Percentiles rank a stretch among this genome's conserved stretches.
phyloP scores from a whole-genome alignment of 1,140 invertebrate species.

The Drosophila novamexicana region DNA sequence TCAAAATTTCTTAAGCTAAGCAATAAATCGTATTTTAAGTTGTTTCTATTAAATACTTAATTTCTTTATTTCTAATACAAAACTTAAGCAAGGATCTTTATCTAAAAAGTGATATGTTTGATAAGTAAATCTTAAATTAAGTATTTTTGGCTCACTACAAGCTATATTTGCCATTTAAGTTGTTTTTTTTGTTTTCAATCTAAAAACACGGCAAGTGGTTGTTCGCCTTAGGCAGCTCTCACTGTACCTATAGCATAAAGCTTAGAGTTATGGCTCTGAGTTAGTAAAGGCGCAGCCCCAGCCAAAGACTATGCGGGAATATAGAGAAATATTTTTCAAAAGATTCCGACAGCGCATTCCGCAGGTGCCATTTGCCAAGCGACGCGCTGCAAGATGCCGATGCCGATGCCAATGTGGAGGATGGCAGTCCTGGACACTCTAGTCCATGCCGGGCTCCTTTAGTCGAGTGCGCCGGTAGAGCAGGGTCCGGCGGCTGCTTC shows the following conservation, averaged over 20 bases:
- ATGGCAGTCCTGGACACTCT: slow-evolving; percentile 2
- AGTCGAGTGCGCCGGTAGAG: slow-evolving; percentile 1
- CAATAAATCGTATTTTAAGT: too few species aligned
- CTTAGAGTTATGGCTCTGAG: slow-evolving; percentile 62
- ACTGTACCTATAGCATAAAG: not conserved
- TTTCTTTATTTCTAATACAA: too few species aligned
- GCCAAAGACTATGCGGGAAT: slow-evolving; percentile 16
- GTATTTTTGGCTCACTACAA: too few species aligned
- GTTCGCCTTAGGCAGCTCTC: not conserved
- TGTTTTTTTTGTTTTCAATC: too few species aligned
- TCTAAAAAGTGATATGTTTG: too few species aligned
- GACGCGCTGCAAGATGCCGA: slow-evolving; percentile 28
- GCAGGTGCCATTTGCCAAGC: slow-evolving; percentile 67
- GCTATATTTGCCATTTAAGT: too few species aligned
- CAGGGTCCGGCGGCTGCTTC: slow-evolving; percentile 52
- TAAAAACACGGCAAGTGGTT: not conserved
- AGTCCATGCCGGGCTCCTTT: not conserved
- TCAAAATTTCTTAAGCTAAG: too few species aligned
- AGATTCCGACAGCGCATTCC: slow-evolving; percentile 77
- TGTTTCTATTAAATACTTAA: too few species aligned
- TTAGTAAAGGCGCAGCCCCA: not conserved
- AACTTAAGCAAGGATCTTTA: too few species aligned
- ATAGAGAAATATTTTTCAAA: slow-evolving; percentile 77
- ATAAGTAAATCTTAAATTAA: too few species aligned
- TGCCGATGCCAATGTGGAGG: slow-evolving; percentile 24